A percentile compares a stretch with the other conserved stretches of the same genome.
Conservation (phyloP, 2,888 invertebrate genomes). For the Cataglyphis cursor region DNA sequence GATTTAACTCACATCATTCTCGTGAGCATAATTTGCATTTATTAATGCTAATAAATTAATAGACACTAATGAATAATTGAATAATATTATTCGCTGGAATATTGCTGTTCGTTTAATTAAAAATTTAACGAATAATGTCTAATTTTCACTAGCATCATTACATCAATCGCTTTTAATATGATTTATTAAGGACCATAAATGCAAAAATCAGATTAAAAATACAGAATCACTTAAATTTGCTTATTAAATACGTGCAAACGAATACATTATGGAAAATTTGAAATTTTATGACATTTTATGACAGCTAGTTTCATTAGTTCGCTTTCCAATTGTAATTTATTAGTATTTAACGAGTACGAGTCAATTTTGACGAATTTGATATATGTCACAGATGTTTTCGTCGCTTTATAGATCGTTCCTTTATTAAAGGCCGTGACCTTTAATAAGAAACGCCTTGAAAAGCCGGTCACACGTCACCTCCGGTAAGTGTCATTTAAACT, state of each 20-base stretch:
- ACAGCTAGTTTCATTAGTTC: slow-evolving; percentile 13
- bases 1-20: not conserved
- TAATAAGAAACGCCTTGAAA: slow-evolving; percentile 61
- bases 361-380: slow-evolving; percentile 64
- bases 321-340: slow-evolving; percentile 11
- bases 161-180: not conserved
- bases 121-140: not conserved
- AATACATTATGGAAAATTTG: slow-evolving; percentile 10
- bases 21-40: not conserved
- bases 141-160: not conserved
- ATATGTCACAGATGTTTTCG: slow-evolving; percentile 37
- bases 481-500: slow-evolving; percentile 63
- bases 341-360: slow-evolving; percentile 9
- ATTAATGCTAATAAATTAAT: slow-evolving; percentile 9
- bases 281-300: slow-evolving; percentile 19
- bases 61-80: not conserved
- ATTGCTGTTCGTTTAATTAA: not conserved
- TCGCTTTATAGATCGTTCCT: slow-evolving; percentile 39
- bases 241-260: not conserved
- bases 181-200: not conserved
- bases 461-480: slow-evolving; percentile 64
- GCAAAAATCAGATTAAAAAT: not conserved
- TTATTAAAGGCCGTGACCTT: slow-evolving; percentile 64
- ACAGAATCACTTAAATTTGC: not conserved
- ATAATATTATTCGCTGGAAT: not conserved